phyloP scores from a whole-genome alignment of 2,113 vertebrate genomes.

The Anarhynchus alexandrinus region DNA sequence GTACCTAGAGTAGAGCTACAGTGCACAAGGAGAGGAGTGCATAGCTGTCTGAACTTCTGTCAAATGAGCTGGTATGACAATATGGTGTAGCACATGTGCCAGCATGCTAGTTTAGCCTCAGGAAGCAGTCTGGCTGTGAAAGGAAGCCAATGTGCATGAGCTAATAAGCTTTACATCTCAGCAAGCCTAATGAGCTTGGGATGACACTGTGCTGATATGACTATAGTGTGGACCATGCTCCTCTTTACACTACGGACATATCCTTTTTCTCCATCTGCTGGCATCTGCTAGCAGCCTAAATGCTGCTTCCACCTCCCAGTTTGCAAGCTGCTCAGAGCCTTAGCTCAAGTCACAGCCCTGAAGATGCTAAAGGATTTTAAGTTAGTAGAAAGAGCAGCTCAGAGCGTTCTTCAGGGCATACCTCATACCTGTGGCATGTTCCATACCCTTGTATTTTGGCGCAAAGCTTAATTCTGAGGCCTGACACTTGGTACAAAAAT shows the following conservation, averaged over 20 bases:
- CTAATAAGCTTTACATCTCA: slow-evolving; percentile 1
- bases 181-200: not conserved
- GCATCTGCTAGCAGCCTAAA: not conserved
- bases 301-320: not conserved
- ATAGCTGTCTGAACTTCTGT: not conserved
- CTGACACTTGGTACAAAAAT: not conserved
- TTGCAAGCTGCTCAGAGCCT: not conserved
- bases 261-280: not conserved
- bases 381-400: not conserved
- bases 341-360: not conserved
- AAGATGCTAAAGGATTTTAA: not conserved
- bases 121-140: slow-evolving; percentile 27
- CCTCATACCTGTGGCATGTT: not conserved
- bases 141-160: slow-evolving; percentile 14
- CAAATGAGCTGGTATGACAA: not conserved
- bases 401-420: not conserved
- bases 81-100: slow-evolving; percentile 26
- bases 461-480: not conserved
- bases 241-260: not conserved
- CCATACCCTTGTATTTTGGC: not conserved
- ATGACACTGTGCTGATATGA: not conserved
- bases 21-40: not conserved
- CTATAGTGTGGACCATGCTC: not conserved
- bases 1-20: not conserved
- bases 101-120: slow-evolving; percentile 21